Evolutionary conservation across 23 tunicate genomes (phyloP).

Genomic region (Corella eumyota): DNA sequence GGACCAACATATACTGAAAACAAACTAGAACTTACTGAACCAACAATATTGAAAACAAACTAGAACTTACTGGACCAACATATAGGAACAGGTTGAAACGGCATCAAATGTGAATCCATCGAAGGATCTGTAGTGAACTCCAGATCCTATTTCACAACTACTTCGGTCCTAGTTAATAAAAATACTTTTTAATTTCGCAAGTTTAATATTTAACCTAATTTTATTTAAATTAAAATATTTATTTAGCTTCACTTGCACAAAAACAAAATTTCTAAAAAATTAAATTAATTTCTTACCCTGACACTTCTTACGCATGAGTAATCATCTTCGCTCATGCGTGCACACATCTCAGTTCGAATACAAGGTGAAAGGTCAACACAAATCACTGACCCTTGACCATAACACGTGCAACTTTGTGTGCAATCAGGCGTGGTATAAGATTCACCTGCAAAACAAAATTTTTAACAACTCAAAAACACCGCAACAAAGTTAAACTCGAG

Average conservation of each 20-base stretch:
- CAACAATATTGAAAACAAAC: no score
- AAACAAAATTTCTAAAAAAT: no score
- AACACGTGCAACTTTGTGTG: constrained; percentile 16
- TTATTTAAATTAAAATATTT: no score
- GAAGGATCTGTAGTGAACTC: constrained; percentile 33
- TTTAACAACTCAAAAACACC: no score
- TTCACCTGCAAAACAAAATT: constrained; percentile 8
- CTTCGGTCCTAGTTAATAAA: constrained; percentile 38
- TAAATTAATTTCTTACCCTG: no score
- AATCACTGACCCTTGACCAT: constrained; percentile 10
- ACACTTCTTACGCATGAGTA: constrained; percentile 1
- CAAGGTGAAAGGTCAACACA: constrained; percentile 7
- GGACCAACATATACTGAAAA: no score
- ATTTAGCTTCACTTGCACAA: no score
- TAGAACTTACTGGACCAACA: constrained; percentile 19
- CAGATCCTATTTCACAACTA: constrained; percentile 26
- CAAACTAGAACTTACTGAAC: no score
- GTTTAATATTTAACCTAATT: no score
- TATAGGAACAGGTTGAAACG: constrained; percentile 24
- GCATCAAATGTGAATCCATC: constrained; percentile 20
- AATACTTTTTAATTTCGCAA: no score
- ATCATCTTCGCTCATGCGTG: not conserved
- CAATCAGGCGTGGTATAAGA: constrained; percentile 21
- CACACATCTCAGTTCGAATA: constrained; percentile 1
- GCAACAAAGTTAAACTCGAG: no score